A percentile compares a stretch with the other conserved stretches of the same genome.
phyloP scores from a whole-genome alignment of 2,113 vertebrate genomes.

The Casuarius casuarius region DNA sequence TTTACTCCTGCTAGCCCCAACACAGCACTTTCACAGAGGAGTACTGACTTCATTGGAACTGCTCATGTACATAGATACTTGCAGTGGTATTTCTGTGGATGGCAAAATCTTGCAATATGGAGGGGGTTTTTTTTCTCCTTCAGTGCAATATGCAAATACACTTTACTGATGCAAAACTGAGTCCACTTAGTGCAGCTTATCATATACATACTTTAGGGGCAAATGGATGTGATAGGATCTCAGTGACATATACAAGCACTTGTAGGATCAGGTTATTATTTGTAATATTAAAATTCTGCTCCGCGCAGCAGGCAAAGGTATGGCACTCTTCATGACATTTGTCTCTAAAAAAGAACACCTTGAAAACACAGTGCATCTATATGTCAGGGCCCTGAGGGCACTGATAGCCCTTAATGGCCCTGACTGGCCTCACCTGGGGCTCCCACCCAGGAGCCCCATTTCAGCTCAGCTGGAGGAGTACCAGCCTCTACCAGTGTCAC shows the following conservation, averaged over 20 bases:
- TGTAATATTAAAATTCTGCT: not conserved
- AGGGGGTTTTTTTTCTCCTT: not conserved
- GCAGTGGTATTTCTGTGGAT: not conserved
- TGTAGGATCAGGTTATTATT: conserved; percentile 38
- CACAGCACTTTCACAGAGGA: not conserved
- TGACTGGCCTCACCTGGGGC: not conserved
- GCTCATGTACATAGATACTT: not conserved
- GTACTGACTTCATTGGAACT: not conserved
- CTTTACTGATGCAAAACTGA: conserved; percentile 44
- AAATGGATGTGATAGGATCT: conserved; percentile 34
- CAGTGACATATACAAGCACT: conserved; percentile 17
- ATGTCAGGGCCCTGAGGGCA: not conserved
- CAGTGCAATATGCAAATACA: conserved; percentile 35
- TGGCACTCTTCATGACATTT: not conserved
- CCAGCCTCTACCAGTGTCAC: not conserved
- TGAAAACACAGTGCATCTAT: not conserved
- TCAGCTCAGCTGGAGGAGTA: not conserved
- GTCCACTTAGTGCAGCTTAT: conserved; percentile 51
- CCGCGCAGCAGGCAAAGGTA: not conserved
- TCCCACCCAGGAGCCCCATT: not conserved
- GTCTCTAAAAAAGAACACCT: not conserved
- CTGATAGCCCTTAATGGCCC: not conserved
- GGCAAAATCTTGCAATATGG: not conserved
- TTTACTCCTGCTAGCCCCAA: not conserved
- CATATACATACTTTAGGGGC: not conserved